A percentile compares a stretch with the other conserved stretches of the same genome.
These are phyloP conservation scores for Morpho achilles DNA, from an alignment of 2,888 invertebrate species.

Conservation along the genomic window DNA sequence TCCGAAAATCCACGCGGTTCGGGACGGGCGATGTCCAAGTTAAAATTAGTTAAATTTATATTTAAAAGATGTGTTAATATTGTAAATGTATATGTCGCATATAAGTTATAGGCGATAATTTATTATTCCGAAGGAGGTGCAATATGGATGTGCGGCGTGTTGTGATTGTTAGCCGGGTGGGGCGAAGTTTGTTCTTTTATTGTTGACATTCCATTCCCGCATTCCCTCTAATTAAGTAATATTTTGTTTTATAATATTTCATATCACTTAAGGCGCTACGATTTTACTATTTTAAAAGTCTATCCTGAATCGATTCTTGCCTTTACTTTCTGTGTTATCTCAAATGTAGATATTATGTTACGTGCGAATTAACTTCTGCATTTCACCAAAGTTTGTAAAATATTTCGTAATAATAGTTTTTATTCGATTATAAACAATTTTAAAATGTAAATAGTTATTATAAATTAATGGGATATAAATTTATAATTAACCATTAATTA, in stretches of 20 bases:
- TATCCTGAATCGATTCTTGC: conserved; percentile 33
- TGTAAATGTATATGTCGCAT: conserved; percentile 75
- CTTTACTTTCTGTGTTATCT: conserved; percentile 42
- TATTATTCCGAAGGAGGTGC: conserved; percentile 72
- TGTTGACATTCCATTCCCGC: conserved; percentile 66
- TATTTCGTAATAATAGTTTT: conserved; percentile 73
- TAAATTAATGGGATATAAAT: conserved; percentile 59
- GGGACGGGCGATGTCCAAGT: conserved; percentile 51
- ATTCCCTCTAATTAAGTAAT: conserved; percentile 49
- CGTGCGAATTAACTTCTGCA: conserved; percentile 69
- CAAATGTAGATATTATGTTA: conserved; percentile 54
- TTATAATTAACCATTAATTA: conserved; percentile 66
- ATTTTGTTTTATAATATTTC: conserved; percentile 38
- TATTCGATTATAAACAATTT: conserved; percentile 72
- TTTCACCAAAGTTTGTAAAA: conserved; percentile 79
- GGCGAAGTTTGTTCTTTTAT: conserved; percentile 32
- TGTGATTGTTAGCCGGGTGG: conserved; percentile 68
- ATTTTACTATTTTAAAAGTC: conserved; percentile 31
- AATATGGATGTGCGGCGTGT: conserved; percentile 75
- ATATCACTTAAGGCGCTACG: conserved; percentile 34
- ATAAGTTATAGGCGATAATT: conserved; percentile 69
- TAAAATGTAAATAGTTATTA: conserved; percentile 72
- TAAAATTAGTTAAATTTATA: conserved; percentile 74
- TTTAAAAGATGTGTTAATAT: conserved; percentile 74
- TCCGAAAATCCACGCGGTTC: conserved; percentile 3